phyloP scores from a whole-genome alignment of 2,113 vertebrate genomes.

The Tachysurus vachellii region DNA sequence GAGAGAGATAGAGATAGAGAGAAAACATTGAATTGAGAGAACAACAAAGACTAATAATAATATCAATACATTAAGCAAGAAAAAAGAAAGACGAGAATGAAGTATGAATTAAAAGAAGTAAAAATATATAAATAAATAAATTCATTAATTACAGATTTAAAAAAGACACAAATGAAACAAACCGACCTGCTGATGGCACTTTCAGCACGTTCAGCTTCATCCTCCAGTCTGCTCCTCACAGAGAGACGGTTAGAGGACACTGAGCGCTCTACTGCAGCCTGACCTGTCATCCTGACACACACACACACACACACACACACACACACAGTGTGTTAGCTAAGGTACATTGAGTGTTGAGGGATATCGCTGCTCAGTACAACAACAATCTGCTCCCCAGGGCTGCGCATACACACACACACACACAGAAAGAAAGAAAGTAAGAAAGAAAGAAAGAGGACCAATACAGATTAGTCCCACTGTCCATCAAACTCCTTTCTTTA shows the following conservation, averaged over 20 bases:
- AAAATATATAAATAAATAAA: background rate
- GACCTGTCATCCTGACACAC: constrained; percentile 75
- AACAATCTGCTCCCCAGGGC: constrained; percentile 52
- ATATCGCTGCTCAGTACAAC: constrained; percentile 44
- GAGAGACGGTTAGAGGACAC: constrained; percentile 66
- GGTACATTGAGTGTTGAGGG: constrained; percentile 1
- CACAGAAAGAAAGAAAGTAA: background rate
- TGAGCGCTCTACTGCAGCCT: constrained; percentile 71
- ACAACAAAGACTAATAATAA: background rate
- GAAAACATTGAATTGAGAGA: background rate
- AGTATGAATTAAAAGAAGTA: background rate
- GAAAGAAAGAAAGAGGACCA: background rate
- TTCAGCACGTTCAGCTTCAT: constrained; percentile 63
- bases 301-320: constrained; percentile 1
- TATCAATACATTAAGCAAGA: too few species aligned
- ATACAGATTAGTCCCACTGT: background rate
- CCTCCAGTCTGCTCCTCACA: constrained; percentile 67
- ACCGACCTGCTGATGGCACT: constrained; percentile 74
- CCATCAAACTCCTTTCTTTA: too few species aligned
- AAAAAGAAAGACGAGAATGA: too few species aligned
- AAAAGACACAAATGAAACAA: background rate
- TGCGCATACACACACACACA: constrained; percentile 11
- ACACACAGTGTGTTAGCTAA: background rate
- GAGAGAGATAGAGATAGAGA: too few species aligned
- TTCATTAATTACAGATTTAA: background rate